phyloP scores from a whole-genome alignment of 2,888 invertebrate genomes.

The Eulithis testata region DNA sequence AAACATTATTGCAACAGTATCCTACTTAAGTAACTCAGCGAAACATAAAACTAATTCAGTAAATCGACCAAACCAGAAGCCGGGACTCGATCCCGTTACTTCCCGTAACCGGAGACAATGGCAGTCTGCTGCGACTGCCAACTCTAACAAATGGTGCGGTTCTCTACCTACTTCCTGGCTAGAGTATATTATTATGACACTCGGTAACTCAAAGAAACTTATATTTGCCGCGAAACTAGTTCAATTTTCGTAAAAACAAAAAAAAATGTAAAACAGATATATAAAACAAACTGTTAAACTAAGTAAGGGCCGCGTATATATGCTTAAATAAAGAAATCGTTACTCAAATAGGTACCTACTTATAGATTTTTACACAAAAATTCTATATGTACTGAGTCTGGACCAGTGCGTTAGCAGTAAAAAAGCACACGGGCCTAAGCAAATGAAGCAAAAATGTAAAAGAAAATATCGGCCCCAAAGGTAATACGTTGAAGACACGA shows the following conservation, averaged over 20 bases:
- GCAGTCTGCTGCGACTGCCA: conserved; percentile 23
- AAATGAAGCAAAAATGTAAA: conserved; percentile 1
- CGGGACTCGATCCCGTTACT: conserved; percentile 27
- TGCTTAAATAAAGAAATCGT: no score
- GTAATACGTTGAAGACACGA: conserved; percentile 33
- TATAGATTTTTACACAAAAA: no score
- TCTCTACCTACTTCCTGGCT: conserved; percentile 14
- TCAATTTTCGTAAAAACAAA: no score
- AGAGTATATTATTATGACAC: background rate
- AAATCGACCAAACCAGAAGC: conserved; percentile 13
- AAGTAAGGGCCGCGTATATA: no score
- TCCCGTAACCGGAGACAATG: conserved; percentile 34
- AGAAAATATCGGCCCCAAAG: conserved; percentile 31
- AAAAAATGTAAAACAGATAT: no score
- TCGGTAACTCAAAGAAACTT: no score
- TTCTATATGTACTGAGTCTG: no score
- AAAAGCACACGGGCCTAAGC: no score
- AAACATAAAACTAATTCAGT: conserved; percentile 9
- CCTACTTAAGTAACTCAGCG: background rate
- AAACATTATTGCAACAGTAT: background rate
- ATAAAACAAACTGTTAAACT: no score
- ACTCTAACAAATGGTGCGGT: conserved; percentile 9
- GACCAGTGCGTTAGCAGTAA: no score
- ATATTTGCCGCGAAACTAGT: no score
- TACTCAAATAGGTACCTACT: no score